Base-by-base conservation (phyloP, 2,888 invertebrate genomes). In the Hemistola chrysoprasaria region DNA sequence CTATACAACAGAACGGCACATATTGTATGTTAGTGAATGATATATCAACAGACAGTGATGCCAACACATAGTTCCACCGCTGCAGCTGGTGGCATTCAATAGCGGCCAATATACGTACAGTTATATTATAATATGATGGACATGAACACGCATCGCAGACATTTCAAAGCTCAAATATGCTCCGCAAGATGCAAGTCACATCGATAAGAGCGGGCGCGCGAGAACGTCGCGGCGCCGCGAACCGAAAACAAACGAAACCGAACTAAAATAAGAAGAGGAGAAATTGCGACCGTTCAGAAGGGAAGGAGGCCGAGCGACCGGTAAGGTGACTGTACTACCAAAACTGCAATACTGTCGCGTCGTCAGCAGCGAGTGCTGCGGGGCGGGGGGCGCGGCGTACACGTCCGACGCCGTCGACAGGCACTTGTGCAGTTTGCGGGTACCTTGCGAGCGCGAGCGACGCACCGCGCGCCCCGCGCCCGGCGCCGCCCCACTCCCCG, bases 361-460 rank as follows among this genome's bases (percentile, higher is more conserved):
- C 91, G 93, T 92, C 90, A 93, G 92, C 90, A 94, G 92, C 90
- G 90, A 90, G 90, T 92, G 90, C 81, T 84, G 89, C 85, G 87
- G 90, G 90, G 90, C 85, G 90, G 86, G 84, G 80, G 87, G 83
- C 88, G 87, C 90, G 86, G 82, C 90, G 90, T 91, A 94, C 88
- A 93, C 93, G 92, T 94, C 94, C 90, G 94, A 94, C 90, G 95
- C 94, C 79, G 95, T 94, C 90, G 95, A 95, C 90, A 95, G 93
- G 92, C 95, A 95, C 93, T 95, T 95, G 93, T 95, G 95, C 90
- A 95, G 94, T 92, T 94, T 94, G 91, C 94, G 94, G 92, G 95
- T 96, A 95, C 97, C 97, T 95, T 97, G 97, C 89, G 95, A 95
- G 90, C 96, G 95, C 84, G 95, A 95, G 83, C 96, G 94, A 82